A percentile compares a stretch with the other conserved stretches of the same genome.
phyloP scores from a whole-genome alignment of 2,797 vertebrate species.

The Darevskia nairensis region DNA sequence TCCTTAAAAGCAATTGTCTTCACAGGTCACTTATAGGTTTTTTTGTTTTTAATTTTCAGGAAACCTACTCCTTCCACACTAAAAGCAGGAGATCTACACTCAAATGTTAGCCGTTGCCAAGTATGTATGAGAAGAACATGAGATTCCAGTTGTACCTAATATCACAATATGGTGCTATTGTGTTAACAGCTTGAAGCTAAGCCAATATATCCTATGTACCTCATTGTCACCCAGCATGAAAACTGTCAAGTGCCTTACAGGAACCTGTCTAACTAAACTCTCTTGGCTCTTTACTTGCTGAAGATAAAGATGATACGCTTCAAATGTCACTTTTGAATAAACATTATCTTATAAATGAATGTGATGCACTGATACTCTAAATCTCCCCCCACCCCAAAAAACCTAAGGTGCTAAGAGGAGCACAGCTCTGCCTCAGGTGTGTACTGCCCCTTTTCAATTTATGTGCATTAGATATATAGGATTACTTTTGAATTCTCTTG shows the following conservation, averaged over 20 bases:
- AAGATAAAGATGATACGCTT: conserved; percentile 80
- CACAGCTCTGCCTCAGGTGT: conserved; percentile 71
- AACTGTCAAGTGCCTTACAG: conserved; percentile 81
- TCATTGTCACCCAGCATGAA: conserved; percentile 83
- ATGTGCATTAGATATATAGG: conserved; percentile 72
- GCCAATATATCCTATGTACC: conserved; percentile 82
- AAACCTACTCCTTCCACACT: conserved; percentile 95
- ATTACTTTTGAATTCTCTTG: conserved; percentile 48
- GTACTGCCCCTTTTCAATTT: conserved; percentile 66
- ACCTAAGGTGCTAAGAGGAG: conserved; percentile 82
- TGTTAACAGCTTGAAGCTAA: conserved; percentile 82
- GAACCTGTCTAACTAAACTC: conserved; percentile 80
- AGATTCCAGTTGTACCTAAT: conserved; percentile 71
- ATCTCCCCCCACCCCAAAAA: conserved; percentile 68
- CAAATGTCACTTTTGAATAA: conserved; percentile 78
- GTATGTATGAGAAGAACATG: conserved; percentile 99
- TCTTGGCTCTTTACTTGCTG: conserved; percentile 83
- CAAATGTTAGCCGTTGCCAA: conserved; percentile 96
- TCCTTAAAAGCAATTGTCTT: background rate
- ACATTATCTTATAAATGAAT: conserved; percentile 73
- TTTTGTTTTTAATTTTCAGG: conserved; percentile 73
- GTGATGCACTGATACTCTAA: conserved; percentile 80
- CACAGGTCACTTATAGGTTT: background rate
- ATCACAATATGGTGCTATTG: conserved; percentile 95
- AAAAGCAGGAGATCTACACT: conserved; percentile 93